Conservation (phyloP, 2,797 vertebrate genomes). For the Chrosomus eos region DNA sequence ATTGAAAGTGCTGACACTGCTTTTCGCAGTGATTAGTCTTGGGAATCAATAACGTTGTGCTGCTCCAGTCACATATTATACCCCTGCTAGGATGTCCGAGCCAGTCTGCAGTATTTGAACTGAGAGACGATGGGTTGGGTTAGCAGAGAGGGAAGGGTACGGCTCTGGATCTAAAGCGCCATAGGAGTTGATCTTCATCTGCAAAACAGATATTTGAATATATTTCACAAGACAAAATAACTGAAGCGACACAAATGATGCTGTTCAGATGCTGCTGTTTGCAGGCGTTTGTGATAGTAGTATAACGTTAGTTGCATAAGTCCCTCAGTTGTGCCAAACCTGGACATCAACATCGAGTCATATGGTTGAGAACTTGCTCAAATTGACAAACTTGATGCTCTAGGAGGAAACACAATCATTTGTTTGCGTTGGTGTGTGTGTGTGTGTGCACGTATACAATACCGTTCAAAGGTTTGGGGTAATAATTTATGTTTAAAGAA, state of each 20-base stretch:
- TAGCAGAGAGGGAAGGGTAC: neutral
- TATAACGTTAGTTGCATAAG: neutral
- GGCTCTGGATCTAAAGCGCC: neutral
- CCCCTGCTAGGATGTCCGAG: constrained; percentile 58
- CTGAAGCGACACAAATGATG: neutral
- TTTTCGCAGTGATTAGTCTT: constrained; percentile 68
- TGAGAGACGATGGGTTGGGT: neutral
- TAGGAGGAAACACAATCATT: neutral
- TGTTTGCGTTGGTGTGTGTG: neutral
- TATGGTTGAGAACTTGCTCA: neutral
- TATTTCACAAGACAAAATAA: constrained; percentile 1
- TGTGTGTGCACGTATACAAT: too few species aligned
- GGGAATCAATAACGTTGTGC: constrained; percentile 70
- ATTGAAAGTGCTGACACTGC: constrained; percentile 73
- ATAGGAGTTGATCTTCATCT: neutral
- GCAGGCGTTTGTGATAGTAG: neutral
- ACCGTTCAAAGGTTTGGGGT: neutral
- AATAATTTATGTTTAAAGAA: neutral
- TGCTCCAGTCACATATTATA: constrained; percentile 61
- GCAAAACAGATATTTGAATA: neutral
- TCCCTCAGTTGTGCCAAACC: neutral
- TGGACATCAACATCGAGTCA: neutral
- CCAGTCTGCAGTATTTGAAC: constrained; percentile 57
- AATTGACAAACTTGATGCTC: neutral
- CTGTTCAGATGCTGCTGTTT: neutral